Base-by-base conservation (phyloP, 2,888 invertebrate genomes). In the Cyclophora albipunctata region DNA sequence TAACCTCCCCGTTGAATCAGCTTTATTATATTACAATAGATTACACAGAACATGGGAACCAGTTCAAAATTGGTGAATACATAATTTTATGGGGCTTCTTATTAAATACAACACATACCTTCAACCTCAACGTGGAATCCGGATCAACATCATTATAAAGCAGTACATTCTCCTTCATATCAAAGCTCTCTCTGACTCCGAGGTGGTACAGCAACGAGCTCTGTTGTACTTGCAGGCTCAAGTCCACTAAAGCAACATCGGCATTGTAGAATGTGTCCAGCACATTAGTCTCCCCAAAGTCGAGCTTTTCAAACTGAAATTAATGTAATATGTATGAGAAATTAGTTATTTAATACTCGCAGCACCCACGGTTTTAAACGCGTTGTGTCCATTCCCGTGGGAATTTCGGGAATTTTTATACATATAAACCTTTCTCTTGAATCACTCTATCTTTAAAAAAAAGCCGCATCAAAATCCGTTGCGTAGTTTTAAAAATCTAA, bases 231-330 rank as follows among this genome's bases (percentile, higher is more conserved):
- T 95, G 94, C 48, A 98, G 89, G 40, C 97, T 97, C 63, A 99
- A 90, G 81, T 99, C 99, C 44, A 99, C 97, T 42, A 99, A 91
- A 0, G 97, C 98, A 45, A 99, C 97, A 81, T 99, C 99, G 0
- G 99, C 99, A 91, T 98, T 98, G 84, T 99, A 99, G 85, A 99
- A 99, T 61, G 93, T 94, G 76, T 98, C 98, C 68, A 98, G 84
- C 0, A 96, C 96, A 80, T 96, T 96, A 7, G 97, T 95, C 86
- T 99, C 99, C 0, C 98, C 99, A 85, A 98, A 99, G 85, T 99
- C 99, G 61, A 99, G 88, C 78, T 97, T 97, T 77, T 99, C 97
- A 90, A 98, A 99, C 95, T 96, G 86, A 54, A 91, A 91, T 53
- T 42, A 43, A 51, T 44, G 3, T 34, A 45, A 35, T 33, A 34